Base-by-base conservation (phyloP, 2,888 invertebrate genomes). In the Ptycholaimellus sp. region DNA sequence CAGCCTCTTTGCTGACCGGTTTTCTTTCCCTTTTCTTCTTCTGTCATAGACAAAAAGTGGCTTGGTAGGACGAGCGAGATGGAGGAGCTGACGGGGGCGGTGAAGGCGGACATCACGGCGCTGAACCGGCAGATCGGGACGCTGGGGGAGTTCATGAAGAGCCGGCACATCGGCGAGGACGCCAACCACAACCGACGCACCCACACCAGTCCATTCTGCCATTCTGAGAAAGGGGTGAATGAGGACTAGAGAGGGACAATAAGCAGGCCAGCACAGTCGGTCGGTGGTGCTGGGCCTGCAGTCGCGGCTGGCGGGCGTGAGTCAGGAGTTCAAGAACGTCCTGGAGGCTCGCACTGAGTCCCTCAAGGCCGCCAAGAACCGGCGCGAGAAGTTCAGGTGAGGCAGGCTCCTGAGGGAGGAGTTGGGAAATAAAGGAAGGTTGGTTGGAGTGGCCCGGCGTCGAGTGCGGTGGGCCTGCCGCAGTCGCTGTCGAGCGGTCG, bases 1-100 rank as follows among this genome's bases (percentile, higher is more conserved):
- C 61, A 85, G 87, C 0, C 68, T 96, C 37, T 96, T 93, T 65
- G 85, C 93, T 62, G 93, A 96, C n/a, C n/a, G n/a, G n/a, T n/a
- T n/a, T n/a, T n/a, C n/a, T n/a, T n/a, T n/a, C n/a, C n/a, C n/a
- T n/a, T n/a, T n/a, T n/a, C n/a, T n/a, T n/a, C n/a, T n/a, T n/a
- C n/a, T n/a, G n/a, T n/a, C n/a, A n/a, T n/a, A n/a, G n/a, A n/a
- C n/a, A 13, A 28, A 28, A 18, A 14, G 2, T 28, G 28, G 4
- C 3, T n/a, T n/a, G n/a, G n/a, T 59, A 70, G 82, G 59, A 79
- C 85, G 23, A 70, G 75, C 37, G 93, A 96, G 68, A 87, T 96
- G 40, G 87, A 96, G 59, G 87, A 93, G 59, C 63, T 96, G 39
- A 93, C 90, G 1, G 82, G 81, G 54, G 87, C 90, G 40, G 85